A percentile compares a stretch with the other conserved stretches of the same genome.
These are phyloP conservation scores for Caenorhabditis zanzibari DNA, from an alignment of 2,888 invertebrate species.

Conservation along the genomic window DNA sequence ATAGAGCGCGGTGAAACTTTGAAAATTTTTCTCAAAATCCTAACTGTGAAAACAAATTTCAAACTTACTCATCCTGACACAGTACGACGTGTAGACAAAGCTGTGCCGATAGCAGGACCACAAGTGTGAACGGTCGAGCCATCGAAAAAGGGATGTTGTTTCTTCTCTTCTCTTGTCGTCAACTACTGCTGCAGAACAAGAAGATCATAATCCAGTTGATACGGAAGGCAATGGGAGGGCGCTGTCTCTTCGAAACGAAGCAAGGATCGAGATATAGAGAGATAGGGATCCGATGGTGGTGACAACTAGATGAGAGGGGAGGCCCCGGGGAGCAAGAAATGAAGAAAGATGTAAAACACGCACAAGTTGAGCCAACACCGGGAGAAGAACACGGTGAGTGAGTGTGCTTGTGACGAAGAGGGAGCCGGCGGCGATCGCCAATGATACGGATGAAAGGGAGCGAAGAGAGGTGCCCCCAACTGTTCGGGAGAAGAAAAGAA, in stretches of 20 bases:
- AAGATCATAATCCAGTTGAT: constrained; percentile 60
- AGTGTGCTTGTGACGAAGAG: constrained; percentile 22
- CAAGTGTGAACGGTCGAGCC: constrained; percentile 46
- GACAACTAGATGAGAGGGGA: constrained; percentile 41
- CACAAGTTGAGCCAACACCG: constrained; percentile 67
- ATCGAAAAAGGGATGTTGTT: constrained; percentile 16
- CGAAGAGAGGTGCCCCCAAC: constrained; percentile 44
- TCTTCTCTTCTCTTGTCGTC: neutral
- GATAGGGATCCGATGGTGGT: constrained; percentile 30
- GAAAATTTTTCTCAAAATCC: neutral
- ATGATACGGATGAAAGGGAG: constrained; percentile 26
- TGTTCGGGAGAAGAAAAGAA: constrained; percentile 40
- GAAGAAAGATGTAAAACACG: constrained; percentile 64
- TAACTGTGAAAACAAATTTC: constrained; percentile 14
- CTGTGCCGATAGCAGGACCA: constrained; percentile 49
- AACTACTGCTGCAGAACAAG: constrained; percentile 49
- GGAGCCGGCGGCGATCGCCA: constrained; percentile 24
- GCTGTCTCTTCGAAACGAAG: constrained; percentile 27
- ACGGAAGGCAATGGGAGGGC: constrained; percentile 30
- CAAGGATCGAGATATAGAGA: neutral
- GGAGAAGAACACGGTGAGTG: constrained; percentile 50
- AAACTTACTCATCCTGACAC: constrained; percentile 61
- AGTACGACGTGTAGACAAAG: constrained; percentile 55
- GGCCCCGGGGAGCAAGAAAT: constrained; percentile 33
- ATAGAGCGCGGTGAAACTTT: no score